Conservation (phyloP, 2,797 vertebrate species). For the Gastrophryne carolinensis region DNA sequence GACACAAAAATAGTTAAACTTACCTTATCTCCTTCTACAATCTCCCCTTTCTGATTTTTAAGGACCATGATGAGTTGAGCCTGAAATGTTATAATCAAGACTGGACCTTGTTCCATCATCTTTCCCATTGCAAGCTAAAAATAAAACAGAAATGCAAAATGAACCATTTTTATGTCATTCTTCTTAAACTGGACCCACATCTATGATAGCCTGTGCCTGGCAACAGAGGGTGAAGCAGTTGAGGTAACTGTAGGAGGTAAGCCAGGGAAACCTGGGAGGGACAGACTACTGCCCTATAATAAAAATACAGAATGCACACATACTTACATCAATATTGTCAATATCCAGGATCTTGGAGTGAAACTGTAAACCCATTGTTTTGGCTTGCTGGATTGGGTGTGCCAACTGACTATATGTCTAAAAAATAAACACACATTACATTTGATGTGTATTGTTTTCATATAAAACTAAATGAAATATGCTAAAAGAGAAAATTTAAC, state of each 20-base stretch:
- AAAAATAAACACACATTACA: neutral
- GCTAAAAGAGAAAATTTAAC: conserved; percentile 14
- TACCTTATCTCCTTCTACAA: conserved; percentile 92
- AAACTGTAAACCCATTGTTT: conserved; percentile 85
- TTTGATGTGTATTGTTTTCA: no score
- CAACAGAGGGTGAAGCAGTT: no score
- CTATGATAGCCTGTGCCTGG: no score
- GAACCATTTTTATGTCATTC: no score
- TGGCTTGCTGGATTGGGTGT: conserved; percentile 90
- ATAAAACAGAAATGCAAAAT: neutral
- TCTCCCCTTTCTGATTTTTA: conserved; percentile 80
- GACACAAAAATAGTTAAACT: no score
- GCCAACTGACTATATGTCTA: conserved; percentile 93
- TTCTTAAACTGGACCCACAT: neutral
- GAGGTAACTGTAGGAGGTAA: no score
- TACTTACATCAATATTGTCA: conserved; percentile 90
- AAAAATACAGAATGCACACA: neutral
- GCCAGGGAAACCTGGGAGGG: no score
- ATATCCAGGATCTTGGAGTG: conserved; percentile 91
- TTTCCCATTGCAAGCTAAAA: conserved; percentile 91
- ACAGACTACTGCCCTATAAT: no score
- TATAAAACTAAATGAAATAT: no score
- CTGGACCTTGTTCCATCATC: conserved; percentile 97
- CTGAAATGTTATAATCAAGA: conserved; percentile 94
- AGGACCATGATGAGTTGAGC: conserved; percentile 92